Conservation (phyloP, 2,113 vertebrate genomes). For the Monopterus albus region DNA sequence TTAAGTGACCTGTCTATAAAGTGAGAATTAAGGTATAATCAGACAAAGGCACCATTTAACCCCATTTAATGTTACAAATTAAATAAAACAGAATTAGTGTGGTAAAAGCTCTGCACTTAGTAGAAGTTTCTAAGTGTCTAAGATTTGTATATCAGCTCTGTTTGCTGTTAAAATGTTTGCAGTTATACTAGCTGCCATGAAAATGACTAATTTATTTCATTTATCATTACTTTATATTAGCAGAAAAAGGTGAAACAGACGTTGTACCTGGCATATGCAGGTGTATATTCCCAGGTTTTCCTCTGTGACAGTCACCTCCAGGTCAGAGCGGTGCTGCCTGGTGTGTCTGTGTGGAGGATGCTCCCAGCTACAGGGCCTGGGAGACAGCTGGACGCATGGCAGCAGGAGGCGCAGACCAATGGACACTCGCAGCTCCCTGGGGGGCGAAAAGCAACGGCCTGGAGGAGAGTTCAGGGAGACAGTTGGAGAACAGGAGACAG, state of each 20-base stretch:
- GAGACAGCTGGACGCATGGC: constrained; percentile 83
- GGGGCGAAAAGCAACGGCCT: constrained; percentile 66
- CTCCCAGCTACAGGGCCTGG: constrained; percentile 85
- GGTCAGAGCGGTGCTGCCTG: constrained; percentile 77
- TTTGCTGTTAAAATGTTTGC: background rate
- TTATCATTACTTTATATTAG: no score
- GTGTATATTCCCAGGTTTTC: constrained; percentile 82
- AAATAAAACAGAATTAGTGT: no score
- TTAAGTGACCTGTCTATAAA: background rate
- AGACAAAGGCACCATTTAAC: no score
- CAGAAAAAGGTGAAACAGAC: no score
- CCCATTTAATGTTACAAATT: no score
- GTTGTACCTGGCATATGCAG: constrained; percentile 84
- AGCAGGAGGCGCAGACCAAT: constrained; percentile 74
- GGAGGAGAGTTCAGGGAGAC: background rate
- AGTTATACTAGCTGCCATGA: no score
- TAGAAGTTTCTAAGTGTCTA: no score
- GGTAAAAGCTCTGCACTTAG: no score
- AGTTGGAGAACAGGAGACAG: no score
- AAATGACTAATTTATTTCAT: no score
- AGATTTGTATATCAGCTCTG: no score
- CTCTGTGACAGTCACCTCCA: constrained; percentile 82
- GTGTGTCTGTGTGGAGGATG: constrained; percentile 76
- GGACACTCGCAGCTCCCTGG: constrained; percentile 61
- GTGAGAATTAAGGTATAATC: no score